Base-by-base conservation (phyloP, 2,113 vertebrate species). In the Odontesthes bonariensis region DNA sequence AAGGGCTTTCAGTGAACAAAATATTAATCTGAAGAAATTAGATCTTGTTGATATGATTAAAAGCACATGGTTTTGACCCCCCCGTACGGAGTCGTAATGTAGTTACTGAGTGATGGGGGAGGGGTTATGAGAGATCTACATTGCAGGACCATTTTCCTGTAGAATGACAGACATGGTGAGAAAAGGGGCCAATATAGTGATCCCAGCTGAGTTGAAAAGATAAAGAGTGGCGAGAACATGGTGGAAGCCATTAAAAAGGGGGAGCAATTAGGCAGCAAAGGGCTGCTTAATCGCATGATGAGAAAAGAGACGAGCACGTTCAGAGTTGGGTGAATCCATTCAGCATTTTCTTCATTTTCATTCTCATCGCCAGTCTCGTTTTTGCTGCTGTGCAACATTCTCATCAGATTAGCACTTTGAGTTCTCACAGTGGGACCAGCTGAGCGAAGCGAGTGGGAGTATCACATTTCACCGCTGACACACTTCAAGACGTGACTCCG, bases 1-100 rank as follows among this genome's bases (percentile, higher is more conserved):
- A 59, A 17, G 22, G 51, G n/a, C 65, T 69, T 49, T 55, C 55
- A 69, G 47, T 81, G 69, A 70, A 73, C 77, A 61, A 67, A 68
- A 80, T 73, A 62, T 84, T 52, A 71, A 82, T 83, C 69, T 55
- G 59, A 31, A 69, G 84, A 77, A 85, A 87, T 52, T 73, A 62
- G 82, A 83, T 89, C 60, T 35, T 8, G 73, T 70, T 76, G 63
- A 73, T 42, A 8, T 89, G 56, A 93, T 92, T 86, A 77, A 79
- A 89, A 92, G 61, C 89, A 91, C 82, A 91, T 93, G 89, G 89
- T 83, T 81, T 65, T 47, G 73, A 83, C 65, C 70, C 75, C 70
- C 75, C 51, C 23, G 57, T 59, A 68, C 77, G 73, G 56, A 59
- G 63, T 65, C 31, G 77, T 52, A 77, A 78, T 77, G 69, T 68